phyloP scores from a whole-genome alignment of 2,888 invertebrate species.

The Philhelius pedissequus region DNA sequence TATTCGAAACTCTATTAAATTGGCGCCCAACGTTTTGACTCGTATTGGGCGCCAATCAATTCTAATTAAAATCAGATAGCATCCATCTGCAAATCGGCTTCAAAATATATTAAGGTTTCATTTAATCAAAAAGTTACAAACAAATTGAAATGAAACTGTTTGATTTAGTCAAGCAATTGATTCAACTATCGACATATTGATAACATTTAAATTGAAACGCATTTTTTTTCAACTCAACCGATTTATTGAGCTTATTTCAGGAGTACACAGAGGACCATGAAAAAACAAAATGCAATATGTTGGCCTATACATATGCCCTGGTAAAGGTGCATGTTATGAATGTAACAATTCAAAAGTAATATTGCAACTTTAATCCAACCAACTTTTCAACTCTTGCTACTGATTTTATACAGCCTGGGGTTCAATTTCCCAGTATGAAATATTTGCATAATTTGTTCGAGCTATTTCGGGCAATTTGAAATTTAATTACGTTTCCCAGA shows the following conservation, averaged over 20 bases:
- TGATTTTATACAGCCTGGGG: not conserved
- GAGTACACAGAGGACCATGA: not conserved
- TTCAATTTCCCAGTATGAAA: not conserved
- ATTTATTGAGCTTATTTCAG: not conserved
- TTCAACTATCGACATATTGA: not conserved
- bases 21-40: not conserved
- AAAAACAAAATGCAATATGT: not conserved
- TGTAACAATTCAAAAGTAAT: constrained; percentile 3
- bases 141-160: not conserved
- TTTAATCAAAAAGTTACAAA: not conserved
- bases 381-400: not conserved
- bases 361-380: not conserved
- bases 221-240: not conserved
- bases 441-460: constrained; percentile 21
- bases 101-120: not conserved
- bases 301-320: not conserved
- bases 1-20: not conserved
- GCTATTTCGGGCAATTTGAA: constrained; percentile 13
- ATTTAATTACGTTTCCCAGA: constrained; percentile 32
- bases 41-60: not conserved
- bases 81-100: not conserved
- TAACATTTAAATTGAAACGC: constrained; percentile 1
- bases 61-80: not conserved
- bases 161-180: not conserved
- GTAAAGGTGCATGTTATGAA: not conserved